Evolutionary conservation across 2,888 invertebrate genomes (phyloP).

Genomic region (Rhagophthalmus giganteus): DNA sequence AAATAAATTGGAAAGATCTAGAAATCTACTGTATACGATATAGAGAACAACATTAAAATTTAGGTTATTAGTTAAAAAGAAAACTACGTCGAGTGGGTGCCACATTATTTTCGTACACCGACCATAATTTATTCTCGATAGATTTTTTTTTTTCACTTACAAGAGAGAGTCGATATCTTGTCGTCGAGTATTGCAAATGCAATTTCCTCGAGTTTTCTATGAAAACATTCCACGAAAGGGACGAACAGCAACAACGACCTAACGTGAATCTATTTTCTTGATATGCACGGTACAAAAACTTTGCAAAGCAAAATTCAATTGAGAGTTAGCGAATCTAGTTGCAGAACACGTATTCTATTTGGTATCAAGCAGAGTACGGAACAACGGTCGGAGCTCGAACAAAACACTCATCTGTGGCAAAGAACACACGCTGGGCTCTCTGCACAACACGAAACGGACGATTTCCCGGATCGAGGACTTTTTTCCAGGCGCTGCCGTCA

Average conservation of each 20-base stretch:
- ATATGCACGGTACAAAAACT: constrained; percentile 22
- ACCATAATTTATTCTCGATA: not conserved
- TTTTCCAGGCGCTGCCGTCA: constrained; percentile 18
- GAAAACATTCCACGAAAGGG: constrained; percentile 13
- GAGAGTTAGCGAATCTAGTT: constrained; percentile 35
- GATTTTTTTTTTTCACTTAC: constrained; percentile 2
- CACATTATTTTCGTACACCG: too few species aligned
- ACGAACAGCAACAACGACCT: constrained; percentile 7
- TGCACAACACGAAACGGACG: constrained; percentile 23
- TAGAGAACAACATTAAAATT: too few species aligned
- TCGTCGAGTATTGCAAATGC: constrained; percentile 15
- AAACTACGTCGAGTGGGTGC: too few species aligned
- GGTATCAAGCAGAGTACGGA: constrained; percentile 39
- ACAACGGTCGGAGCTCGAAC: constrained; percentile 39
- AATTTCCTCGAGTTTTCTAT: constrained; percentile 22
- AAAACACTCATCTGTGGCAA: constrained; percentile 36
- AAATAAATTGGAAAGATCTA: too few species aligned
- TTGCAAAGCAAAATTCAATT: constrained; percentile 37
- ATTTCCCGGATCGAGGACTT: constrained; percentile 21
- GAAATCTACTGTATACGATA: too few species aligned
- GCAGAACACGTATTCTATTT: constrained; percentile 44
- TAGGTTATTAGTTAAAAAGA: too few species aligned
- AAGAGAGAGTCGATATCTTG: constrained; percentile 7
- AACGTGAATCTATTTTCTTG: constrained; percentile 15
- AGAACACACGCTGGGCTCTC: constrained; percentile 28